A percentile compares a stretch with the other conserved stretches of the same genome.
Evolutionary conservation across 2,888 invertebrate genomes (phyloP).

Genomic region (Ditula angustiorana): DNA sequence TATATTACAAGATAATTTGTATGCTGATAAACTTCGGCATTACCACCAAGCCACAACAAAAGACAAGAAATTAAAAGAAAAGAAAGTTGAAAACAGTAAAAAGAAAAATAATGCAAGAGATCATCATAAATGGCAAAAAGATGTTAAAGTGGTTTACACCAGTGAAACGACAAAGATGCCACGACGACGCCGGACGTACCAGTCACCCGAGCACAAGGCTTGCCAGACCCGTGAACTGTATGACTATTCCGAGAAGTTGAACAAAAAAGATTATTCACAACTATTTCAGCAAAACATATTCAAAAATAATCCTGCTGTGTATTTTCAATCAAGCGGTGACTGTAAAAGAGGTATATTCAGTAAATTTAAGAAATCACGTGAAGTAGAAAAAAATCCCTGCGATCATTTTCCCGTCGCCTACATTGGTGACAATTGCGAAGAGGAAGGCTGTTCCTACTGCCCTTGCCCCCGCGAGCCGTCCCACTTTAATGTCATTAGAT

Average conservation of each 20-base stretch:
- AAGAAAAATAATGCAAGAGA: background rate
- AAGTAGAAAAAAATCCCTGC: background rate
- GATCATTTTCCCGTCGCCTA: background rate
- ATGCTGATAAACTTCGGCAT: background rate
- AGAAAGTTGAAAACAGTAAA: background rate
- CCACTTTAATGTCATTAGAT: conserved; percentile 1
- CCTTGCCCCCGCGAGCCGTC: background rate
- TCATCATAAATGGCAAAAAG: conserved; percentile 4
- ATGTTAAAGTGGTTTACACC: conserved; percentile 11
- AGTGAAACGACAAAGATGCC: conserved; percentile 1
- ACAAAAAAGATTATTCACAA: background rate
- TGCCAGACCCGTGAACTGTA: background rate
- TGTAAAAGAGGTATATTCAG: background rate
- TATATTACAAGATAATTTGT: background rate
- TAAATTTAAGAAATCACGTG: background rate
- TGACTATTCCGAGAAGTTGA: background rate
- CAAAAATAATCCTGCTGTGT: background rate
- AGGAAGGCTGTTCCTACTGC: background rate
- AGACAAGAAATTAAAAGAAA: conserved; percentile 4
- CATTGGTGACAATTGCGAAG: background rate
- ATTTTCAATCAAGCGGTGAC: conserved; percentile 3
- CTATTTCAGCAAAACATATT: background rate
- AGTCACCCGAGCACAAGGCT: background rate
- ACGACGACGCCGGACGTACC: background rate
- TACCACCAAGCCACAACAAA: background rate